Evolutionary conservation across 2,797 vertebrate genomes (phyloP), one percentile per base, ranked within the genome.

Genomic region (Toxotes lorentzi): DNA sequence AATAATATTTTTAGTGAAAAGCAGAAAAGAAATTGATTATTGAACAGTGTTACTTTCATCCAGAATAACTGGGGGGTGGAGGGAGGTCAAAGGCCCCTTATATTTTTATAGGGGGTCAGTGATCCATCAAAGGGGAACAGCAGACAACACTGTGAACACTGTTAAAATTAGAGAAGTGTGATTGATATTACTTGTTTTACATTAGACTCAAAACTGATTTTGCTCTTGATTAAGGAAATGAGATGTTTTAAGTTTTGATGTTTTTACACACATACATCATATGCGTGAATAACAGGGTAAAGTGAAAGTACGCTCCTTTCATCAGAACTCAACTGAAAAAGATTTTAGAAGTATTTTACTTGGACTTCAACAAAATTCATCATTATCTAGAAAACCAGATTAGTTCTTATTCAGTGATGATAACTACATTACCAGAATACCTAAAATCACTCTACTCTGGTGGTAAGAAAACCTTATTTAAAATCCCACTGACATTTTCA

Each of bases 1-100:
- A 48, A 72, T 68, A 60, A 14, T 66, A 14, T 27, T 73, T 81
- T 45, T 68, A 47, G 43, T 43, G 14, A 57, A 60, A 40, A 41
- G 24, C 23, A 63, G 41, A 73, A 61, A 76, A 54, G 59, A 41
- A 34, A 24, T n/a, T 21, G 64, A 76, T 62, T 66, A 45, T 60
- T 45, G 54, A 9, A 27, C 32, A 54, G 32, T 0, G 4, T 54
- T 30, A 54, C 7, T 32, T 61, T 56, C n/a, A 78, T 51, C 21
- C 76, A n/a, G 45, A 53, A 58, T 58, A 24, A 4, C 3, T 41
- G 13, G 12, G 40, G 13, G 12, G 12, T 14, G 40, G 40, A 4
- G 4, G 40, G 40, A 41, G 40, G 40, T 41, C 4, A 14, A 41
- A 9, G n/a, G 48, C 40, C 13, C 7, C 5, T 53, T 53, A 35